phyloP scores from a whole-genome alignment of 2,797 vertebrate species.

The Anguilla obscura region DNA sequence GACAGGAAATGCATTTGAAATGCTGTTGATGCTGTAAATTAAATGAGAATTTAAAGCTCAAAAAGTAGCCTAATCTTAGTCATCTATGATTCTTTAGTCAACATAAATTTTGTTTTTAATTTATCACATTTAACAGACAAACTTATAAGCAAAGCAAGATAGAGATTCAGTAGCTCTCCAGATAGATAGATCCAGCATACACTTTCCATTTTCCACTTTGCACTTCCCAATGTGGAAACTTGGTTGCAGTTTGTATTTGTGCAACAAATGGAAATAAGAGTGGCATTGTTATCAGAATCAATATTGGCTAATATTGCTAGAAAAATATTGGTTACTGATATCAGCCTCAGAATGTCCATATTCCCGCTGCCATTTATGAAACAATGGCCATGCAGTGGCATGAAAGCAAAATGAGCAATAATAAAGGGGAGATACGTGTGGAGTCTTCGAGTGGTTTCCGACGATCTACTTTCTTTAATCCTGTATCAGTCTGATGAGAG shows the following conservation, averaged over 20 bases:
- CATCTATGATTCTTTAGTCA: neutral
- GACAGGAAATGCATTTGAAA: neutral
- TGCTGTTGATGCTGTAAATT: neutral
- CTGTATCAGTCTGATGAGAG: neutral
- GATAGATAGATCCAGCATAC: too few species aligned
- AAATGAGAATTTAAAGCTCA: neutral
- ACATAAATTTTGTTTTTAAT: neutral
- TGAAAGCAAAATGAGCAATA: neutral
- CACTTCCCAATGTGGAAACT: too few species aligned
- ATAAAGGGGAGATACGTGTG: neutral
- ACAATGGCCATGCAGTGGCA: neutral
- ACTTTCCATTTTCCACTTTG: too few species aligned
- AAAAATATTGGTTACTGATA: too few species aligned
- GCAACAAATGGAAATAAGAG: too few species aligned
- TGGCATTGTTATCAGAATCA: too few species aligned
- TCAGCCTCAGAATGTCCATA: neutral
- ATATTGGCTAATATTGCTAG: too few species aligned
- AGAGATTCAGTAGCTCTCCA: too few species aligned
- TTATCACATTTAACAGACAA: neutral
- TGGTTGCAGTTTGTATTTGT: too few species aligned
- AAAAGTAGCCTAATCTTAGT: neutral
- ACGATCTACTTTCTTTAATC: neutral
- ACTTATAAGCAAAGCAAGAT: neutral
- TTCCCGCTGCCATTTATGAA: neutral
- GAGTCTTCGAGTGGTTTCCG: neutral